Base-by-base conservation (phyloP, 2,888 invertebrate genomes). In the Adineta ricciae region DNA sequence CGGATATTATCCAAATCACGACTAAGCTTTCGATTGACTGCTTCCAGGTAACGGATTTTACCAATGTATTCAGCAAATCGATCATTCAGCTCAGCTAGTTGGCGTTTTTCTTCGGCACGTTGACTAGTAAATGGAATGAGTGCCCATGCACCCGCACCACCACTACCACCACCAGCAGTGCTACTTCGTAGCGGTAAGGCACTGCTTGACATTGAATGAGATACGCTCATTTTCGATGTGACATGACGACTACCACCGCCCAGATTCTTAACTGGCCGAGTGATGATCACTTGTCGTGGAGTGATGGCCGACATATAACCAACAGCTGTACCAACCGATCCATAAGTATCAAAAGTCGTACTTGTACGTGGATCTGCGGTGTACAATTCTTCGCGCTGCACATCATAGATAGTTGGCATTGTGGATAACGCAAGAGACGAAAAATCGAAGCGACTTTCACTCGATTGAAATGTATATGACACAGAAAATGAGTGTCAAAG, bases 71-170 rank as follows among this genome's bases (percentile, higher is more conserved):
- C 78, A n/a, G 78, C 78, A 41, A 78, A 78, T n/a, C 78, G 24
- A 78, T 78, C 78, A 78, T 78, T 78, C n/a, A 78, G 14, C 41
- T 78, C 78, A n/a, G 78, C 78, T 78, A 78, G n/a, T 78, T 78
- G 78, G 14, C 78, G 78, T 78, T 78, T 78, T 78, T 78, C 78
- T 78, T 78, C 78, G 41, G 14, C 24, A 41, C 78, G 78, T 41
- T 78, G 78, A 41, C 78, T 78, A 41, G 41, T 78, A 78, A 78
- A 78, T n/a, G 78, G 78, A 41, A 78, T n/a, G 11, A 78, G n/a
- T 78, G 78, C 11, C 78, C 21, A 41, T 41, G 36, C 14, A 78
- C 41, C 41, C 38, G 16, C 27, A 32, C 72, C 72, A 11, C 32
- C 2, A 41, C n/a, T n/a, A 24, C 11, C 11, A 19, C 4, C 78